Evolutionary conservation across 2,113 vertebrate genomes (phyloP), one percentile per base, ranked within the genome.

Genomic region (Rhodinocichla rosea): DNA sequence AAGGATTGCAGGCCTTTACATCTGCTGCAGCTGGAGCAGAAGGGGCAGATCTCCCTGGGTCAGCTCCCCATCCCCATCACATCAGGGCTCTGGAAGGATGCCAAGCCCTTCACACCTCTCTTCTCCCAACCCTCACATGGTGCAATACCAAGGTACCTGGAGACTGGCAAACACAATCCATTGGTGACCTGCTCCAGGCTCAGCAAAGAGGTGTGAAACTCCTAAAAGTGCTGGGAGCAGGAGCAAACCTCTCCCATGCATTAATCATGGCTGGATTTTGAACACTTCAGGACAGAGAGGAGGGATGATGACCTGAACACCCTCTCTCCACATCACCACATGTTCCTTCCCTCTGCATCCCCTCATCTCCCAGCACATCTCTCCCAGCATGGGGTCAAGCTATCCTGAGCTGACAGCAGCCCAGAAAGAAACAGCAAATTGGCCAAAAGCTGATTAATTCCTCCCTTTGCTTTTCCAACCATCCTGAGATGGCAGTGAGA

Each of bases 31-130:
- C n/a, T 49, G 68, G 55, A 69, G 68, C 32, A 83, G 80, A 69
- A 83, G 44, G 32, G 13, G 13, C 13, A 33, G 37, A 13, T 21
- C 1, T 1, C 14, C 17, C 6, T 1, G 2, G 10, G 23, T 10
- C 27, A 17, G 2, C 33, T 49, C 9, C 14, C 47, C 11, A 2
- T 26, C 20, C n/a, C 42, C 65, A 20, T 9, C 0, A 0, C n/a
- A 49, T 27, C 55, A 7, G 47, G n/a, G n/a, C 15, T 26, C 32
- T 50, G 23, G 37, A 47, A 57, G 35, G 62, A 27, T 10, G 71
- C 71, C 8, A 42, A 50, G 30, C 6, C 63, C 49, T 7, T 10
- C 37, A 6, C 33, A 4, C 5, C 35, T 22, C 55, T 32, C 18
- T 42, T 10, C 26, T 39, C 63, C 63, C 67, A 71, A 3, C 49